Evolutionary conservation across 2,797 vertebrate species (phyloP).

Genomic region (Phyllotis vaccarum): DNA sequence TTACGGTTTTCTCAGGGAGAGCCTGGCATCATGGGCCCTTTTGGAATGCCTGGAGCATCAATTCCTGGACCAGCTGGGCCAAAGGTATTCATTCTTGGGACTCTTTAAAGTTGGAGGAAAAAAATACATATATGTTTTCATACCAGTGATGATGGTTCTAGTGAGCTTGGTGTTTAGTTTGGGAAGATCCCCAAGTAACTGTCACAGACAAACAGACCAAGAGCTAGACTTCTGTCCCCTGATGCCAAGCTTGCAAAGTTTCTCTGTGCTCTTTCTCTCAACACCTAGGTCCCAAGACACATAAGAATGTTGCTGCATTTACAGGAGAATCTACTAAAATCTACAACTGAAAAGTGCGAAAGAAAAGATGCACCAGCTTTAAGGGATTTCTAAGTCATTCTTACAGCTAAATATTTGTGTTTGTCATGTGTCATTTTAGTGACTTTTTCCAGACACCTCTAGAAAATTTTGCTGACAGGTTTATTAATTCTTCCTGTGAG

Average conservation of each 20-base stretch:
- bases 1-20: slow-evolving; percentile 88
- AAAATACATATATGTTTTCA: neutral
- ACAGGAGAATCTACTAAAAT: neutral
- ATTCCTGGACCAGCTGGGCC: slow-evolving; percentile 90
- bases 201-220: slow-evolving; percentile 3
- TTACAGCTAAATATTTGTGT: slow-evolving; percentile 22
- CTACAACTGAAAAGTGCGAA: neutral
- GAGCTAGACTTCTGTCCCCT: neutral
- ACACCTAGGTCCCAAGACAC: neutral
- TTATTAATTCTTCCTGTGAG: slow-evolving; percentile 50
- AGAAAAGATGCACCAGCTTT: slow-evolving; percentile 45
- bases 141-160: neutral
- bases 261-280: neutral
- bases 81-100: slow-evolving; percentile 88
- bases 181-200: neutral
- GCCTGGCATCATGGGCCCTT: slow-evolving; percentile 87
- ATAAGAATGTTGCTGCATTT: neutral
- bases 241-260: neutral
- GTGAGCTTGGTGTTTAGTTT: slow-evolving; percentile 53
- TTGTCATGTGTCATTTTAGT: neutral
- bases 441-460: neutral
- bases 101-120: neutral
- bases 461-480: neutral
- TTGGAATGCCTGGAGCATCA: slow-evolving; percentile 88
- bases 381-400: slow-evolving; percentile 7